Evolutionary conservation across 2,113 vertebrate genomes (phyloP).

Genomic region (Limanda limanda): DNA sequence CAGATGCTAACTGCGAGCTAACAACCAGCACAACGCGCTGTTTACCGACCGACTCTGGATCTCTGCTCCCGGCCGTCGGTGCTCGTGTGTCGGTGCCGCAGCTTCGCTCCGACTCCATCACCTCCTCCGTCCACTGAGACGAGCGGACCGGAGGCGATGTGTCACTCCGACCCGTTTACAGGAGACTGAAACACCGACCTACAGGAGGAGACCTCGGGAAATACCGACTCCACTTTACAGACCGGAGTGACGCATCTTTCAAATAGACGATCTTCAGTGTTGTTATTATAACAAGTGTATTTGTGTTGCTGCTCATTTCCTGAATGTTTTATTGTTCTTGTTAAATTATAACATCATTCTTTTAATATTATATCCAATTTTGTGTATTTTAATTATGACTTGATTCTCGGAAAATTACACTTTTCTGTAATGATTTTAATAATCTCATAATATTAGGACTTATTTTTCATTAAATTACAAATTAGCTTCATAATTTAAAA

Average conservation of each 20-base stretch:
- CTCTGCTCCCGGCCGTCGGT: neutral
- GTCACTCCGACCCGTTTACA: conserved; percentile 26
- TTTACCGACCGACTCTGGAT: conserved; percentile 34
- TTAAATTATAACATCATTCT: too few species aligned
- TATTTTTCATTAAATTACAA: too few species aligned
- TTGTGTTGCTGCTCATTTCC: too few species aligned
- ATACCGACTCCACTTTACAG: neutral
- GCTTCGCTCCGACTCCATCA: conserved; percentile 29
- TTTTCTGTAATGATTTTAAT: too few species aligned
- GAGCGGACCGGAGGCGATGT: neutral
- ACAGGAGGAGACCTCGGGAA: too few species aligned
- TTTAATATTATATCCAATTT: too few species aligned
- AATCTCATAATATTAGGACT: too few species aligned
- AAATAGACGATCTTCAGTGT: conserved; percentile 46
- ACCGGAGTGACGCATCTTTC: rapidly evolving
- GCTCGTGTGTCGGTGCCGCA: neutral
- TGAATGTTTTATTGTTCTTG: too few species aligned
- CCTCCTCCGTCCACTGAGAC: neutral
- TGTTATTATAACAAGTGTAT: too few species aligned
- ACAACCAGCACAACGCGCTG: neutral
- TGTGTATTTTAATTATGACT: too few species aligned
- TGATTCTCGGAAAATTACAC: too few species aligned
- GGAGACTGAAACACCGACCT: neutral
- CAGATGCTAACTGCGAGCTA: neutral
- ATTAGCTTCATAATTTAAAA: too few species aligned